These are phyloP conservation scores for Tinea trinotella DNA, from an alignment of 2,888 invertebrate genomes.

Conservation along the genomic window DNA sequence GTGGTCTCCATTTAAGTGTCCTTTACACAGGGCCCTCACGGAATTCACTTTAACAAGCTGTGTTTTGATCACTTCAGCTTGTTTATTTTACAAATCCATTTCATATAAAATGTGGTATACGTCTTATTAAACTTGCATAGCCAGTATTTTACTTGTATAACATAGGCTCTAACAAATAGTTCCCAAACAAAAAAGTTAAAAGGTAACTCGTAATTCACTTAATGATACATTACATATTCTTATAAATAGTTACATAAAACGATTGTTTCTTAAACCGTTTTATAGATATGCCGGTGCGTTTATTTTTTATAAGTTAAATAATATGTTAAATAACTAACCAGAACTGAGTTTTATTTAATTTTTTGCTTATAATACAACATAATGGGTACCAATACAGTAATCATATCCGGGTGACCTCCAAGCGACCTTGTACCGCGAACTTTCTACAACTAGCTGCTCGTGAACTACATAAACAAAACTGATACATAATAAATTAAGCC, in stretches of 20 bases:
- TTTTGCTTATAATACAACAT: constrained; percentile 5
- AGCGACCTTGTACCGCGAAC: constrained; percentile 43
- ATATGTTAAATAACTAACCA: constrained; percentile 13
- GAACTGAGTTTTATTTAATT: neutral
- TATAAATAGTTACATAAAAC: neutral
- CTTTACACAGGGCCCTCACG: too few relatives aligned
- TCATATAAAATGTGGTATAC: too few relatives aligned
- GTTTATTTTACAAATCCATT: too few relatives aligned
- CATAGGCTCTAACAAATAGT: too few relatives aligned
- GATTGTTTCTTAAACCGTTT: neutral
- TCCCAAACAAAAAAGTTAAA: too few relatives aligned
- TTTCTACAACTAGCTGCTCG: constrained; percentile 41
- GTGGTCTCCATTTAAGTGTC: too few relatives aligned
- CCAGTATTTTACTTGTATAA: too few relatives aligned
- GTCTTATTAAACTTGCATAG: too few relatives aligned
- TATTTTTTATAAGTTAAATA: constrained; percentile 8
- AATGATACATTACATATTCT: neutral
- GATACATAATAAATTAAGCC: neutral
- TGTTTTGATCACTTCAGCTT: too few relatives aligned
- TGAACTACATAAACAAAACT: neutral
- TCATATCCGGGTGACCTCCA: constrained; percentile 57
- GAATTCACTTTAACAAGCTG: too few relatives aligned
- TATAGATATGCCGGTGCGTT: neutral
- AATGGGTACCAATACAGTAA: constrained; percentile 1
- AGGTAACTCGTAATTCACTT: too few relatives aligned